Conservation (phyloP, 2,888 invertebrate genomes). For the Physocephala rufipes region DNA sequence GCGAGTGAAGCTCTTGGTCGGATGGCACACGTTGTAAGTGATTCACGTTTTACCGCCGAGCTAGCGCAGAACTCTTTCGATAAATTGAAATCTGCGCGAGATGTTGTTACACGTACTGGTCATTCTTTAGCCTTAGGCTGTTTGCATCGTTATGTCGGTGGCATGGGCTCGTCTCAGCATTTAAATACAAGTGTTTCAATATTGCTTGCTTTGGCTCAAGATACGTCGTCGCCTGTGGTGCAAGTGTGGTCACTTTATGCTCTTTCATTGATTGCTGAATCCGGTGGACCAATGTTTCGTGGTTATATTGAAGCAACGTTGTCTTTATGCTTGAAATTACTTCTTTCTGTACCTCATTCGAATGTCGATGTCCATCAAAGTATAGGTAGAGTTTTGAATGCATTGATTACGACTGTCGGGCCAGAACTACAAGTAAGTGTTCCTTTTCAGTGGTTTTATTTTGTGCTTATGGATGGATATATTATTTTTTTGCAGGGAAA, state of each 20-base stretch:
- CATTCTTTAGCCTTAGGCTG: slow-evolving; percentile 95
- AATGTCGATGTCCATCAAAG: slow-evolving; percentile 92
- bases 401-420: slow-evolving; percentile 96
- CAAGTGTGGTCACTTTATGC: slow-evolving; percentile 99
- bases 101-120: slow-evolving; percentile 85
- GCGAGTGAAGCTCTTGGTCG: slow-evolving; percentile 95
- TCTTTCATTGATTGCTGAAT: slow-evolving; percentile 93
- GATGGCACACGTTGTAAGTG: slow-evolving; percentile 88
- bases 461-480: neutral
- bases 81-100: slow-evolving; percentile 83
- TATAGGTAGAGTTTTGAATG: slow-evolving; percentile 91
- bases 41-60: slow-evolving; percentile 87
- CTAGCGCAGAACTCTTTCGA: slow-evolving; percentile 91
- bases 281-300: slow-evolving; percentile 98
- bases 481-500: slow-evolving; percentile 68
- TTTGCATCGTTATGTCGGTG: slow-evolving; percentile 93
- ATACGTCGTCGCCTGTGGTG: slow-evolving; percentile 91
- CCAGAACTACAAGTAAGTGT: slow-evolving; percentile 83
- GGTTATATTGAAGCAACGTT: slow-evolving; percentile 96
- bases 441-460: neutral
- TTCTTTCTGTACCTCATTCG: slow-evolving; percentile 89
- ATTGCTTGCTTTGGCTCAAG: slow-evolving; percentile 92
- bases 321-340: slow-evolving; percentile 86
- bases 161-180: slow-evolving; percentile 95
- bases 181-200: slow-evolving; percentile 94